Conservation (phyloP, 2,113 vertebrate genomes). For the Oenanthe oenanthe region DNA sequence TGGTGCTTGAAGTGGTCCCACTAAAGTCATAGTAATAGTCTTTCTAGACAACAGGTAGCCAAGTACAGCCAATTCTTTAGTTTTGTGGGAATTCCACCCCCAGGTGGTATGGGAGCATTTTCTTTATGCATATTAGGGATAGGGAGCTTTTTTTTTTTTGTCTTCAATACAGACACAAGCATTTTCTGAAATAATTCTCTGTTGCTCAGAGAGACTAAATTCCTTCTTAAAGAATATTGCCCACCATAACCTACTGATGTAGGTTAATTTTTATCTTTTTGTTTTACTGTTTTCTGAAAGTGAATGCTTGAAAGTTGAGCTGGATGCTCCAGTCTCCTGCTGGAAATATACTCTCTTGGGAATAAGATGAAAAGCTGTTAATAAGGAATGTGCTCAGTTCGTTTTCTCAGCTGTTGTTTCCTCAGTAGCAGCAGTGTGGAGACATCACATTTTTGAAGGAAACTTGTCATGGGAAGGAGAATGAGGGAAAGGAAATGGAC, state of each 20-base stretch:
- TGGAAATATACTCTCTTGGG: not conserved
- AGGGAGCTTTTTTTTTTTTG: not conserved
- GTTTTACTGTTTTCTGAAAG: not conserved
- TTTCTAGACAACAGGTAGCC: not conserved
- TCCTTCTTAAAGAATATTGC: not conserved
- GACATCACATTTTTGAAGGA: not conserved
- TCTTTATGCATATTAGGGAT: not conserved
- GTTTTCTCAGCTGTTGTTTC: not conserved
- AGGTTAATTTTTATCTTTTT: not conserved
- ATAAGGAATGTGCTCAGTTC: not conserved
- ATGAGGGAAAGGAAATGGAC: not conserved
- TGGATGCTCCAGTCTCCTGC: not conserved
- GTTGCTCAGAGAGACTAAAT: not conserved
- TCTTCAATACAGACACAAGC: not conserved
- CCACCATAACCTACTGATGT: not conserved
- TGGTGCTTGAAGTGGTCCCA: not conserved
- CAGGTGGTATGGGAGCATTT: not conserved
- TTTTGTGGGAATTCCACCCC: not conserved
- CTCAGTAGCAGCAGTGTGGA: not conserved
- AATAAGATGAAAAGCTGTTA: not conserved
- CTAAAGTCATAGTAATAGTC: not conserved
- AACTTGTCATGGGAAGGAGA: not conserved
- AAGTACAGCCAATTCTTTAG: not conserved
- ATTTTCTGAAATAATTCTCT: not conserved
- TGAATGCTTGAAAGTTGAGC: not conserved